These are phyloP conservation scores for Eulithis prunata DNA, from an alignment of 2,888 invertebrate genomes.

Conservation along the genomic window DNA sequence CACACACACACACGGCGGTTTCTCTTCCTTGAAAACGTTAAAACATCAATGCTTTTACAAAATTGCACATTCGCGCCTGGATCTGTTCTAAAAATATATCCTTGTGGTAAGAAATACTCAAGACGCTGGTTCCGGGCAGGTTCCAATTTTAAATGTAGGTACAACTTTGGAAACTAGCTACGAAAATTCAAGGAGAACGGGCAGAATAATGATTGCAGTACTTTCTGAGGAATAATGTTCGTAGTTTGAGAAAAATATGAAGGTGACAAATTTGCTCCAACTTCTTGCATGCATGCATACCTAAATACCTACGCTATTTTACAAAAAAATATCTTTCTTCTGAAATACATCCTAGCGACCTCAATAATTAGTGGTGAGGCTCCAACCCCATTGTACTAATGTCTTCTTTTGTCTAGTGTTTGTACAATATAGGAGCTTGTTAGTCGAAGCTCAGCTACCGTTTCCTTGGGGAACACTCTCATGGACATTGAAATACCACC, in stretches of 20 bases:
- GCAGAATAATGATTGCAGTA: neutral
- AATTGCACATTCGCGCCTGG: no score
- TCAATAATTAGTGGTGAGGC: no score
- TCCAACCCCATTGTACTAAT: no score
- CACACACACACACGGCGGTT: no score
- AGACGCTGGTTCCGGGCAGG: neutral
- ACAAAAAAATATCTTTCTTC: no score
- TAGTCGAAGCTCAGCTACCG: neutral
- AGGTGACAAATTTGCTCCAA: neutral
- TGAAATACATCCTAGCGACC: no score
- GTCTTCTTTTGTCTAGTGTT: neutral
- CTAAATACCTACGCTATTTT: no score
- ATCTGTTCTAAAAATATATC: neutral
- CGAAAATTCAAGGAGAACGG: neutral
- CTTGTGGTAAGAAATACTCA: neutral
- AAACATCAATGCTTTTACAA: no score
- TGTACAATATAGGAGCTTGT: neutral
- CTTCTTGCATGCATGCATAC: no score
- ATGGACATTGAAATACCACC: constrained; percentile 3
- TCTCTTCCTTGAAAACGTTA: no score
- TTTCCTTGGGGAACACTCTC: neutral
- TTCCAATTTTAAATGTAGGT: no score
- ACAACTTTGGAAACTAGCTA: neutral
- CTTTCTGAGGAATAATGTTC: neutral
- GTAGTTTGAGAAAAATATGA: neutral